These are phyloP conservation scores for Aldabrachelys gigantea DNA, from an alignment of 2,113 vertebrate species.

Conservation along the genomic window DNA sequence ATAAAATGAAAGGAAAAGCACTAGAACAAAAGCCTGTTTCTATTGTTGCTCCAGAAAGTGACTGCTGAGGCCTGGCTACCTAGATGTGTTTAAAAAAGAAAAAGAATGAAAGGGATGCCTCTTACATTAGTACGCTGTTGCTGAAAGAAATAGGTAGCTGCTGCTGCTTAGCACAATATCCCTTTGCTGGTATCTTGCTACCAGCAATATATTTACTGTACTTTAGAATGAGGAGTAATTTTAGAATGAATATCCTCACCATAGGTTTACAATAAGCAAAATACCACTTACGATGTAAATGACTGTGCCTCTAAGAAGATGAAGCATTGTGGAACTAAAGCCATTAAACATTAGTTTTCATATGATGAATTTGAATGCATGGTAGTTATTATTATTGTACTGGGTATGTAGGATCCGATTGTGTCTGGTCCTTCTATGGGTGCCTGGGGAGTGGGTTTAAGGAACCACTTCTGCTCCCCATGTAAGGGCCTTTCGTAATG, in stretches of 20 bases:
- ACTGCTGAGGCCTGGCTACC: constrained; percentile 47
- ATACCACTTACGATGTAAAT: not conserved
- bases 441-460: not conserved
- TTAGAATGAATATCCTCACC: not conserved
- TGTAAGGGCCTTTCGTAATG: not conserved
- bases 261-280: not conserved
- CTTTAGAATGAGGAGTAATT: not conserved
- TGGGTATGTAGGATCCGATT: not conserved
- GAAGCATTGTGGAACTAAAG: not conserved
- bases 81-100: not conserved
- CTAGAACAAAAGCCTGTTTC: constrained; percentile 56
- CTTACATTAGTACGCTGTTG: not conserved
- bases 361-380: not conserved
- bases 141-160: not conserved
- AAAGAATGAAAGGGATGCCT: not conserved
- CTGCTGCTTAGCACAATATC: not conserved
- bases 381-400: not conserved
- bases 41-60: constrained; percentile 23
- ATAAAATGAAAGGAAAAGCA: constrained; percentile 69
- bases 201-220: not conserved
- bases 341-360: not conserved
- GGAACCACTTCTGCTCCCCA: not conserved
- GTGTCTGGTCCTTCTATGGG: not conserved
- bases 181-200: not conserved
- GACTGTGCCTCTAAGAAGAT: not conserved